Percentiles rank a stretch among this genome's conserved stretches.
These are phyloP conservation scores for Phytoseiulus persimilis DNA, from an alignment of 2,888 invertebrate species.

Conservation along the genomic window DNA sequence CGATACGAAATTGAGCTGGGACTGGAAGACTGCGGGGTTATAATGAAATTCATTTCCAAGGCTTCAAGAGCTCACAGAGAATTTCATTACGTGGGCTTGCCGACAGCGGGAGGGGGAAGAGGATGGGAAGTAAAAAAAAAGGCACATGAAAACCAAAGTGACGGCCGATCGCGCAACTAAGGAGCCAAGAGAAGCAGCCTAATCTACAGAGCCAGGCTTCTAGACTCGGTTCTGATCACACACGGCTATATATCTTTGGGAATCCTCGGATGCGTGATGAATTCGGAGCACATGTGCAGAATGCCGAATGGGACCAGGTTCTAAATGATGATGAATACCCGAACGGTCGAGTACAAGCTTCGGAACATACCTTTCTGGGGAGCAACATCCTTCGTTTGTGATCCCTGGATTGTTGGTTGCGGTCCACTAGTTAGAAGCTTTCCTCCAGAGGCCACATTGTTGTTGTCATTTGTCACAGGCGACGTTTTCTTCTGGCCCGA, in stretches of 20 bases:
- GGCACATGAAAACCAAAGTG: neutral
- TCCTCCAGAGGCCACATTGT: neutral
- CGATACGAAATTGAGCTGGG: neutral
- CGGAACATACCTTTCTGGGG: neutral
- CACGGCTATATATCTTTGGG: no score
- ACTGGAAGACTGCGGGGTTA: neutral
- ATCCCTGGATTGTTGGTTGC: neutral
- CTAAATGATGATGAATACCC: neutral
- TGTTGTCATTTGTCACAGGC: neutral
- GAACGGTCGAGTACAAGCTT: neutral
- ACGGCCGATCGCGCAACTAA: neutral
- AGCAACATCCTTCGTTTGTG: neutral
- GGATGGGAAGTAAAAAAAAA: neutral
- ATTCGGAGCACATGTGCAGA: no score
- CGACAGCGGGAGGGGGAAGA: neutral
- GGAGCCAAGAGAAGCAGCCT: neutral
- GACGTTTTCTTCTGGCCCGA: neutral
- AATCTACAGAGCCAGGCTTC: neutral
- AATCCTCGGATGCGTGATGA: no score
- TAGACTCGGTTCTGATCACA: neutral
- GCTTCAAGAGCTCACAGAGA: neutral
- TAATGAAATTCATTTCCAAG: neutral
- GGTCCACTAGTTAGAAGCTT: neutral
- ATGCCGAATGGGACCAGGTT: neutral
- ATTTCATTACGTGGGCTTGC: neutral